A percentile compares a stretch with the other conserved stretches of the same genome.
Evolutionary conservation across 2,113 vertebrate genomes (phyloP).

Genomic region (Bubalus kerabau): DNA sequence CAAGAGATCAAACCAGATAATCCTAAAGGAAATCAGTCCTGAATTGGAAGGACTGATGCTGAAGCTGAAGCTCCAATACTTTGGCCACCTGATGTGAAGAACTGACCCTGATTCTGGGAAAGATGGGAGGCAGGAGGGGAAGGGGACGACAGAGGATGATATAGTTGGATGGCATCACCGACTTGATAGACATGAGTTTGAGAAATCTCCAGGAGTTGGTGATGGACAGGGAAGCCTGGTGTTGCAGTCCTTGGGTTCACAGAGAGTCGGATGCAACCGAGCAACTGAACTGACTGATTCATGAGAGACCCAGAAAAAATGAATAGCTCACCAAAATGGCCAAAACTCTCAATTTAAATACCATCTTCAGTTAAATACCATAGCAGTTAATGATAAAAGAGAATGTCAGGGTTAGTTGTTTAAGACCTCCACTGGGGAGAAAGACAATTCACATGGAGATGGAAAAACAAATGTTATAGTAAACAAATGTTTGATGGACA

Average conservation of each 20-base stretch:
- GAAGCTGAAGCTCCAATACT: background rate
- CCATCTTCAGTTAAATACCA: background rate
- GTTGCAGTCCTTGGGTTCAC: background rate
- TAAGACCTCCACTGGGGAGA: background rate
- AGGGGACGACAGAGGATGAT: background rate
- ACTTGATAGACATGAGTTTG: background rate
- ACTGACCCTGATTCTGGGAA: background rate
- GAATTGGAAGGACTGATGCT: background rate
- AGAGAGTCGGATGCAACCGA: rapidly evolving
- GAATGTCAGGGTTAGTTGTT: background rate
- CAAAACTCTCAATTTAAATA: background rate
- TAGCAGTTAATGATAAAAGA: background rate
- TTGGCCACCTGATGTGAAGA: background rate
- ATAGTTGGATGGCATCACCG: background rate
- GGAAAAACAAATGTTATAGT: background rate
- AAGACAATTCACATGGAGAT: background rate
- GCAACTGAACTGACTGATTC: background rate
- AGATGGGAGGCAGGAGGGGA: background rate
- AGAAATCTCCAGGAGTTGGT: background rate
- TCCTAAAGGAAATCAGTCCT: background rate
- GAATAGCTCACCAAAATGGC: background rate
- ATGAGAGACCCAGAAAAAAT: background rate
- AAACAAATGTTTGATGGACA: background rate
- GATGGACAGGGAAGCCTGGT: background rate
- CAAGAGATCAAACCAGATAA: background rate